phyloP scores from a whole-genome alignment of 2,113 vertebrate genomes.

The Myxocyprinus asiaticus region DNA sequence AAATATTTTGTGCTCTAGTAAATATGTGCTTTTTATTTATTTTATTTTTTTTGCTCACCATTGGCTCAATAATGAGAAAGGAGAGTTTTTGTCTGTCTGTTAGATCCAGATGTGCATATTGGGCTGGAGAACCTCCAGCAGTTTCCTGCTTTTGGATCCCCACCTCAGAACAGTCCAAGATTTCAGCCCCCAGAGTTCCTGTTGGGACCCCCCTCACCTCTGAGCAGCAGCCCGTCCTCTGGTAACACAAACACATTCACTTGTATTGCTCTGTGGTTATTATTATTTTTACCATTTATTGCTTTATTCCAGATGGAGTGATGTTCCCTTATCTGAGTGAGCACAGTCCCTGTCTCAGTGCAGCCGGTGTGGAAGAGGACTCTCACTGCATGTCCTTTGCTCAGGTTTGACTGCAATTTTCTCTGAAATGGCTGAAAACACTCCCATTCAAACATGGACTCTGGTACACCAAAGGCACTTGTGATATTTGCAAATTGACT shows the following conservation, averaged over 20 bases:
- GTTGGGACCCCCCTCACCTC: conserved; percentile 66
- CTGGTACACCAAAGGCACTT: too few species aligned
- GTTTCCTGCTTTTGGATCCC: conserved; percentile 91
- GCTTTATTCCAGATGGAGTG: conserved; percentile 60
- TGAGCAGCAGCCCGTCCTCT: conserved; percentile 72
- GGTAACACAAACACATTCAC: conserved; percentile 59
- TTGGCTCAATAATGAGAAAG: too few species aligned
- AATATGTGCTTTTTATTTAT: too few species aligned
- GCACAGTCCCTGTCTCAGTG: conserved; percentile 69
- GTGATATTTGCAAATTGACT: too few species aligned
- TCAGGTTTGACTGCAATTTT: conserved; percentile 79
- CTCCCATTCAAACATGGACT: too few species aligned
- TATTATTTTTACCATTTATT: background rate
- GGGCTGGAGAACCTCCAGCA: conserved; percentile 95
- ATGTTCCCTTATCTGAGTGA: conserved; percentile 71
- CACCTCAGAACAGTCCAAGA: conserved; percentile 64
- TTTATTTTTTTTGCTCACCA: too few species aligned
- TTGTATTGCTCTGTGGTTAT: background rate
- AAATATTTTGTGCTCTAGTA: too few species aligned
- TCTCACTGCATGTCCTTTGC: conserved; percentile 92
- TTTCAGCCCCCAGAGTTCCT: conserved; percentile 63
- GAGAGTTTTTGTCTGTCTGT: background rate
- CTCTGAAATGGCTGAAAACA: too few species aligned
- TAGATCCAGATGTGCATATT: conserved; percentile 96
- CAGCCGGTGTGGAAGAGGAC: conserved; percentile 89